Percentiles rank a stretch among this genome's conserved stretches.
phyloP scores from a whole-genome alignment of 2,888 invertebrate genomes.

The Ochropleura plecta region DNA sequence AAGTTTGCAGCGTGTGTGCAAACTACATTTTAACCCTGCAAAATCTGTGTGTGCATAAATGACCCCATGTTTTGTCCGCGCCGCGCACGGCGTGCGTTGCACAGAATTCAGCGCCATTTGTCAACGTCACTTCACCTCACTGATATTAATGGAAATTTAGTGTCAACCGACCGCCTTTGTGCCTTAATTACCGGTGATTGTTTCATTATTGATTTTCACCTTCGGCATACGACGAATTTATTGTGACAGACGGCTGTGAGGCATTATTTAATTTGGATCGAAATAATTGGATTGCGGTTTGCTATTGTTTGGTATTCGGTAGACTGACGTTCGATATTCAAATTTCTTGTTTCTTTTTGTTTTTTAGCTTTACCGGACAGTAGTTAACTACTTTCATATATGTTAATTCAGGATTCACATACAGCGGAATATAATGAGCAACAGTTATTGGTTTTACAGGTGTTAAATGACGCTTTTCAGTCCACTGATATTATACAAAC shows the following conservation, averaged over 20 bases:
- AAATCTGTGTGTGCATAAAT: slow-evolving; percentile 61
- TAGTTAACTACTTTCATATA: slow-evolving; percentile 5
- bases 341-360: background rate
- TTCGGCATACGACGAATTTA: slow-evolving; percentile 49
- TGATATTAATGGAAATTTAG: slow-evolving; percentile 85
- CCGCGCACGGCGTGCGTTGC: slow-evolving; percentile 61
- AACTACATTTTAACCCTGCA: slow-evolving; percentile 56
- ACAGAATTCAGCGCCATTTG: slow-evolving; percentile 75
- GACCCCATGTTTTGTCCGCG: slow-evolving; percentile 56
- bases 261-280: slow-evolving; percentile 29
- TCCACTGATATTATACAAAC: slow-evolving; percentile 27
- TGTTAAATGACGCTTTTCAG: slow-evolving; percentile 53
- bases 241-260: slow-evolving; percentile 32
- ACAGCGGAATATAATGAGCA: slow-evolving; percentile 30
- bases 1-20: slow-evolving; percentile 41
- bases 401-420: slow-evolving; percentile 24
- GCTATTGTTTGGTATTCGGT: slow-evolving; percentile 2
- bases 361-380: background rate
- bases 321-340: background rate
- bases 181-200: slow-evolving; percentile 81
- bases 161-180: slow-evolving; percentile 79
- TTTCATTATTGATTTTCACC: slow-evolving; percentile 74
- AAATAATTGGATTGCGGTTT: slow-evolving; percentile 8
- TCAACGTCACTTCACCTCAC: slow-evolving; percentile 78
- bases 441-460: slow-evolving; percentile 41